Evolutionary conservation across 92 coral and sea anemone species (phyloP), one percentile per base, ranked within the genome.

Genomic region (Heliopora coerulea): DNA sequence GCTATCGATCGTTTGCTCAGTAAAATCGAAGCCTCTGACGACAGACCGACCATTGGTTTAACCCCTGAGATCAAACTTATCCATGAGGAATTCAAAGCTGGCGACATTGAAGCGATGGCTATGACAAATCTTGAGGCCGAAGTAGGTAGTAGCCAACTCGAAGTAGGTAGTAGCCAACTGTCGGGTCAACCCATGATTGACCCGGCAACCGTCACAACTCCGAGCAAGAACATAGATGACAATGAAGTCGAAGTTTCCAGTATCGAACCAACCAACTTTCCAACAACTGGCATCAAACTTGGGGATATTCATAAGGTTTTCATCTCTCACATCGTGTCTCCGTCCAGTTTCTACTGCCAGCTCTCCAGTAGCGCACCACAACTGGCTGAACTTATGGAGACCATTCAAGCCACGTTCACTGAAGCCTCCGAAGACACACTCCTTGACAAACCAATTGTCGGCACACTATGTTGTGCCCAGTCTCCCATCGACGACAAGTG

Each of bases 261-360:
- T n/a, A n/a, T n/a, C n/a, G n/a, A n/a, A n/a, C n/a, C n/a, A n/a
- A n/a, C n/a, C n/a, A n/a, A n/a, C 42, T 37, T 37, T 11, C 11
- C 42, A 37, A 4, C 42, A 4, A 4, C 42, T 37, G 11, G 11
- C 6, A 37, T 37, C 11, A 27, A 52, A 1, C 77, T 34, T 33
- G 77, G 77, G 8, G 77, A 70, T 54, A 70, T 70, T 3, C 63
- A 50, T 28, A 70, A 70, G 77, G 77, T 70, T 3, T 15, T 0
- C 13, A 70, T 70, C 14, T 70, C 63, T 5, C 63, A 70, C 17
- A 70, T 70, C 15, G 49, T 31, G 23, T 88, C 93, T 2, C 93
- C 93, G 8, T 79, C 79, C 52, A 78, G 83, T 74, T 85, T 88
- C 48, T 85, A 80, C 83, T 79, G 92, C 57, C 84, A 85, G 62